A percentile compares a stretch with the other conserved stretches of the same genome.
Conservation (phyloP, 2,113 vertebrate species). For the Crotophaga sulcirostris region DNA sequence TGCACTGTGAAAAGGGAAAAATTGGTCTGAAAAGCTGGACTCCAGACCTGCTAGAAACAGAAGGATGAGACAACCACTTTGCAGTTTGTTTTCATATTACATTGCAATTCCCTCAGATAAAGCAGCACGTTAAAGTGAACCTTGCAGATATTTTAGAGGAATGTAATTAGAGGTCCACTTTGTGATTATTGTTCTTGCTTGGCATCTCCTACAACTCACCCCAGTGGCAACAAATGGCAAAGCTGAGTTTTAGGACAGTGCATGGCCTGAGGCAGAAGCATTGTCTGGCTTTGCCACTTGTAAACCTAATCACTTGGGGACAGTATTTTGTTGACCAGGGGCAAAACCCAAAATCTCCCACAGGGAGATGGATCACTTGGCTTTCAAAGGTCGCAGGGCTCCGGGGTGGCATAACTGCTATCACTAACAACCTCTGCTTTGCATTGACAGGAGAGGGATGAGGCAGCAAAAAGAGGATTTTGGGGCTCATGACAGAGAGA, state of each 20-base stretch:
- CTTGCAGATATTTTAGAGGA: background rate
- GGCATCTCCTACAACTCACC: background rate
- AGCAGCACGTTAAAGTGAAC: accelerated
- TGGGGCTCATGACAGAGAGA: background rate
- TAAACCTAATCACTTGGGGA: background rate
- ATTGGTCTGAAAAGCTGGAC: constrained; percentile 5
- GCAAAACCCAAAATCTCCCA: background rate
- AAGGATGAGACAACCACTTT: background rate
- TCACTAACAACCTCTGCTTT: background rate
- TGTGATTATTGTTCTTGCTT: background rate
- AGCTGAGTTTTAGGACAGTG: background rate
- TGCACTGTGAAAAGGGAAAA: constrained; percentile 39
- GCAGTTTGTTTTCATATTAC: background rate
- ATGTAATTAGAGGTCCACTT: background rate
- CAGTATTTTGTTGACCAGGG: background rate
- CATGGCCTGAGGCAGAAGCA: background rate
- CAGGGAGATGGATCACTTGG: background rate
- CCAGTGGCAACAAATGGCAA: background rate
- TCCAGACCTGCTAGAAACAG: background rate
- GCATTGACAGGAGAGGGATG: background rate
- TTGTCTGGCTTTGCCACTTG: background rate
- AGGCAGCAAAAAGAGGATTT: background rate
- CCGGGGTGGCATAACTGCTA: background rate
- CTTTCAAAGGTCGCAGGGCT: background rate
- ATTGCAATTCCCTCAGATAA: background rate